Evolutionary conservation across 1,140 invertebrate species (phyloP).

Genomic region (Zaprionus lachaisei): DNA sequence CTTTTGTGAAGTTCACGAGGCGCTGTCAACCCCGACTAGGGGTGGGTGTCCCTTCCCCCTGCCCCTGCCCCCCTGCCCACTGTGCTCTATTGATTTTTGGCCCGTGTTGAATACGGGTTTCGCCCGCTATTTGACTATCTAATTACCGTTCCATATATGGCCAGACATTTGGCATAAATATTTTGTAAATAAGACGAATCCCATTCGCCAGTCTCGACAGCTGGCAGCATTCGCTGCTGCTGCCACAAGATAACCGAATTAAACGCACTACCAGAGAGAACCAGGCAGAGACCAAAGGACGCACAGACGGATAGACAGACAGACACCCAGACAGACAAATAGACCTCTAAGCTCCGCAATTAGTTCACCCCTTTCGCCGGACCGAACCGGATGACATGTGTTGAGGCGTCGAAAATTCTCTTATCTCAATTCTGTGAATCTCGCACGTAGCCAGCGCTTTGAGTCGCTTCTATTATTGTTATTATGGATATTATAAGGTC

Average conservation of each 20-base stretch:
- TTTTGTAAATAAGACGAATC: slow-evolving; percentile 69
- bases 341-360: slow-evolving; percentile 8
- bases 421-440: slow-evolving; percentile 50
- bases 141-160: slow-evolving; percentile 63
- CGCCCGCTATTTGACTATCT: slow-evolving; percentile 70
- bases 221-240: slow-evolving; percentile 51
- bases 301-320: background rate
- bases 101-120: slow-evolving; percentile 8
- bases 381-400: slow-evolving; percentile 44
- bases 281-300: background rate
- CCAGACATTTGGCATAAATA: slow-evolving; percentile 78
- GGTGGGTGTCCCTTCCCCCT: slow-evolving; percentile 1
- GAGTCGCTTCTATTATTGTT: background rate
- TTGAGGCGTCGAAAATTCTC: slow-evolving; percentile 44
- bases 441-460: slow-evolving; percentile 22
- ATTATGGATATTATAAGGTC: background rate
- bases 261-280: slow-evolving; percentile 29
- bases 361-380: slow-evolving; percentile 40
- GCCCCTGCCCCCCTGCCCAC: background rate
- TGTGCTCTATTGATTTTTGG: slow-evolving; percentile 53
- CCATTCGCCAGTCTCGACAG: slow-evolving; percentile 11
- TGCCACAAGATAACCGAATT: slow-evolving; percentile 65
- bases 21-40: slow-evolving; percentile 5
- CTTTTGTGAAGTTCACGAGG: slow-evolving; percentile 47
- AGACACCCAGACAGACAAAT: no score